These are phyloP conservation scores for Boulengeromyrus knoepffleri DNA, from an alignment of 2,113 vertebrate genomes.

Conservation along the genomic window DNA sequence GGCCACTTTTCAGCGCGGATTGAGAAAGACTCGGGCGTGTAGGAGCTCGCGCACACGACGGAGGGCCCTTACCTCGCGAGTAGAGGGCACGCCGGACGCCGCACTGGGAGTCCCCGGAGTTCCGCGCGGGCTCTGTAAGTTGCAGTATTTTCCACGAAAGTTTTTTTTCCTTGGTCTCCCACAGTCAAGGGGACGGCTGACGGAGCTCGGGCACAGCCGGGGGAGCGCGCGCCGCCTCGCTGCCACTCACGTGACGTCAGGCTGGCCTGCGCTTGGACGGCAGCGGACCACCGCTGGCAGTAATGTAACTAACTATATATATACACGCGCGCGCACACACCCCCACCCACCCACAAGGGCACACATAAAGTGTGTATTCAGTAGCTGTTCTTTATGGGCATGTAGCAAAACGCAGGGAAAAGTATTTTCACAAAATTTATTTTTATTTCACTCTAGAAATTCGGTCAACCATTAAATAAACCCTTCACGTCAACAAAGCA, in stretches of 20 bases:
- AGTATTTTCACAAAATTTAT: slow-evolving; percentile 1
- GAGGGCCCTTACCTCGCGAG: slow-evolving; percentile 15
- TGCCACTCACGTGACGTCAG: slow-evolving; percentile 59
- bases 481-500: slow-evolving; percentile 4
- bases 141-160: background rate
- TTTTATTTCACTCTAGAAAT: slow-evolving; percentile 3
- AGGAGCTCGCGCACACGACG: slow-evolving; percentile 22
- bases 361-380: background rate
- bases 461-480: slow-evolving; percentile 10
- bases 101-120: background rate
- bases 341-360: background rate
- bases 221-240: slow-evolving; percentile 26
- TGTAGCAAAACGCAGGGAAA: background rate
- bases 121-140: background rate
- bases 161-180: slow-evolving; percentile 15
- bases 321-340: background rate
- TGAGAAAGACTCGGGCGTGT: slow-evolving; percentile 38
- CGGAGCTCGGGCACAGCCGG: slow-evolving; percentile 40
- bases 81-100: background rate
- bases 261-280: background rate
- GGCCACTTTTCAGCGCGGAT: slow-evolving; percentile 56
- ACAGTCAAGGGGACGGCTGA: slow-evolving; percentile 40
- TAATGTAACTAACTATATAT: background rate
- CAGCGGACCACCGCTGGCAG: background rate
- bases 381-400: background rate